Base-by-base conservation (phyloP, 2,888 invertebrate species). In the Morpho helenor region DNA sequence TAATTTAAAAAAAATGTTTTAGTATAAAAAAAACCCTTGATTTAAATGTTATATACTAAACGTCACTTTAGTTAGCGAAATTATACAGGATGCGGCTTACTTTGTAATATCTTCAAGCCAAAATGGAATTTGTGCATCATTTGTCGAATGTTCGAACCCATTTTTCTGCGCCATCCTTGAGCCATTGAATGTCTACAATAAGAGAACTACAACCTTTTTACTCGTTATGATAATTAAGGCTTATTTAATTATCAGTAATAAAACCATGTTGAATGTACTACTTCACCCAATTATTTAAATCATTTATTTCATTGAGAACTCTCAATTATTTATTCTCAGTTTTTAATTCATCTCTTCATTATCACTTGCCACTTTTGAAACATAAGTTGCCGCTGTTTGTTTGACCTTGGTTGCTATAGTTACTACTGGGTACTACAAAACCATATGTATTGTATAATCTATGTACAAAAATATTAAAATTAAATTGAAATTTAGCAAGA, bases 331-430 rank as follows among this genome's bases (percentile, higher is more conserved):
- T 43, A 43, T 53, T 56, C 57, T 46, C 67, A 66, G 43, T 56
- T 56, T 66, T 64, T 62, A 65, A 65, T 64, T 70, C 63, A 68
- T 64, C 59, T 63, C 62, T 66, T 66, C 62, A 57, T 74, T 76
- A 72, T 70, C 79, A 87, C 87, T 86, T 82, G 82, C 75, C 76
- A 82, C 80, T 88, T 88, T 88, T 80, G 82, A 85, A 84, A 80
- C 79, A 82, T 80, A 76, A 83, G 79, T 84, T 84, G 80, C 75
- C 82, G 84, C 81, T 87, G 85, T 87, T 86, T 89, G 89, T 87
- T 90, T 88, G 87, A 85, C 87, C 87, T 87, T 88, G 87, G 89
- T 90, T 77, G 68, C 80, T 70, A 82, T 82, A 64, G 77, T 62
- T 63, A 80, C 79, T 6, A 22, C 16, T 16, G 16, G 16, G 16